Conservation (phyloP, 2,113 vertebrate species). For the Vulpes vulpes region DNA sequence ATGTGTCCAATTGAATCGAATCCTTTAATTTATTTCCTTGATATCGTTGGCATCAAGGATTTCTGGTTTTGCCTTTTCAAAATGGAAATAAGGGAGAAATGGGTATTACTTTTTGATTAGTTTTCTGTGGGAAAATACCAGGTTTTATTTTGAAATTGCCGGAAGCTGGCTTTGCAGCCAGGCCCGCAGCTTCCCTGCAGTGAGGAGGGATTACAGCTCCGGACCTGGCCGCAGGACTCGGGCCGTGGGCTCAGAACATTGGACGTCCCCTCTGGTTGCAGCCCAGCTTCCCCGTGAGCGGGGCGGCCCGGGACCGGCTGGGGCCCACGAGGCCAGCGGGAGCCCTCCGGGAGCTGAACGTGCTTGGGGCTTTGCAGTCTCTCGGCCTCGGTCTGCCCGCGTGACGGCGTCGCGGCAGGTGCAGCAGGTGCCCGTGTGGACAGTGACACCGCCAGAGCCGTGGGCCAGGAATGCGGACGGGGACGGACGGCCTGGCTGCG, state of each 20-base stretch:
- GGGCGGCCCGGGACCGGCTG: fast-evolving
- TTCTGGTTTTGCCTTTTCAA: neutral
- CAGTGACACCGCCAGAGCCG: no score
- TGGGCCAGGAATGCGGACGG: fast-evolving
- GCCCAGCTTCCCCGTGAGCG: fast-evolving
- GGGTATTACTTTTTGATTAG: constrained; percentile 27
- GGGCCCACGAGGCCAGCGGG: fast-evolving
- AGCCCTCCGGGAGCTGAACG: fast-evolving
- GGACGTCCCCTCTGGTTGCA: fast-evolving
- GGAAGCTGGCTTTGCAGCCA: neutral
- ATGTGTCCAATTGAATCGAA: neutral
- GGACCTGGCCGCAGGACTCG: fast-evolving
- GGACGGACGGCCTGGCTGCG: neutral
- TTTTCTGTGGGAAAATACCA: constrained; percentile 39
- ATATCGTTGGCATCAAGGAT: neutral
- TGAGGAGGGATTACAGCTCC: neutral
- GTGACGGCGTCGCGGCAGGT: neutral
- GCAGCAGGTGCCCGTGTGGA: neutral
- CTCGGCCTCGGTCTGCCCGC: fast-evolving
- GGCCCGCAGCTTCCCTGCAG: neutral
- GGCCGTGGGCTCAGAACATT: neutral
- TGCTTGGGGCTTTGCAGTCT: no score
- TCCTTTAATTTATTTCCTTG: constrained; percentile 7
- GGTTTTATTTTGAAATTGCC: constrained; percentile 55
- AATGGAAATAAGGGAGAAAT: constrained; percentile 29